Conservation (phyloP, 2,888 invertebrate species). For the Tachina lurida region DNA sequence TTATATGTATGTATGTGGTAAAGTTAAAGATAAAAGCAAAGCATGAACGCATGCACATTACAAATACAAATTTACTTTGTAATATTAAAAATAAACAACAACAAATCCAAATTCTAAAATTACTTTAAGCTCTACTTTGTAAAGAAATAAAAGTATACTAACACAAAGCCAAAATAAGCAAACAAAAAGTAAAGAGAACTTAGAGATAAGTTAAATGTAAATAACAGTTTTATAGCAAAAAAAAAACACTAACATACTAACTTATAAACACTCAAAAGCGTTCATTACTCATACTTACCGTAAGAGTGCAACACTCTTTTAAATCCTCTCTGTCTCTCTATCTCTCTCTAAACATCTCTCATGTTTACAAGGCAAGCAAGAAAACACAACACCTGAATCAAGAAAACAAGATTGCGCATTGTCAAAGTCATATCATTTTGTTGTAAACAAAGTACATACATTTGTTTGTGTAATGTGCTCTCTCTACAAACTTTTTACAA, state of each 20-base stretch:
- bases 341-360: too few relatives aligned
- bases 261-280: slow-evolving; percentile 1
- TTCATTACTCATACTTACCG: slow-evolving; percentile 15
- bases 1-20: slow-evolving; percentile 44
- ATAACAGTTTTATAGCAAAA: slow-evolving; percentile 65
- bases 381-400: not conserved
- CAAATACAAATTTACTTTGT: slow-evolving; percentile 44
- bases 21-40: slow-evolving; percentile 42
- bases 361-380: not conserved
- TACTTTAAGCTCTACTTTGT: slow-evolving; percentile 72
- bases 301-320: slow-evolving; percentile 35
- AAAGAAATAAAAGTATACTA: slow-evolving; percentile 70
- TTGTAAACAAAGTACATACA: too few relatives aligned
- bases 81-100: slow-evolving; percentile 53
- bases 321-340: not conserved
- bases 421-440: too few relatives aligned
- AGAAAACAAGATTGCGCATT: too few relatives aligned
- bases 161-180: slow-evolving; percentile 20
- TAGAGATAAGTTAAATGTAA: slow-evolving; percentile 65
- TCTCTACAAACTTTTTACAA: too few relatives aligned
- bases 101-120: slow-evolving; percentile 72
- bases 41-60: slow-evolving; percentile 21
- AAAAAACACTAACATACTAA: slow-evolving; percentile 25
- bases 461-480: too few relatives aligned
- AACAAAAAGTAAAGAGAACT: slow-evolving; percentile 32